Percentiles rank a stretch among this genome's conserved stretches.
phyloP scores from a whole-genome alignment of 2,113 vertebrate genomes.

The Ifrita kowaldi region DNA sequence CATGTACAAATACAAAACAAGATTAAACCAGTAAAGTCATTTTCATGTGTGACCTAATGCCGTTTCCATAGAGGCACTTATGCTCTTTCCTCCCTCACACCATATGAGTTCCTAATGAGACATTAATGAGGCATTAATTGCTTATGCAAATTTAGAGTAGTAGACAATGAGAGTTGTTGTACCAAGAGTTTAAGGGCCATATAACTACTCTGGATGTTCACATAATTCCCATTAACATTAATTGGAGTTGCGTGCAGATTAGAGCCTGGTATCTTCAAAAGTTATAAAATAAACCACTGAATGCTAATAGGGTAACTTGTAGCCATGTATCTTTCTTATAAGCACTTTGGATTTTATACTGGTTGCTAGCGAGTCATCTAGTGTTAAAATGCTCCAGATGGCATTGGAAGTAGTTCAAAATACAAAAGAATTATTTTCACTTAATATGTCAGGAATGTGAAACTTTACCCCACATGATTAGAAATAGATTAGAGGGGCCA shows the following conservation, averaged over 20 bases:
- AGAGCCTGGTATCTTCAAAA: not conserved
- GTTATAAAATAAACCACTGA: constrained; percentile 28
- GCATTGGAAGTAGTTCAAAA: not conserved
- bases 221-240: constrained; percentile 50
- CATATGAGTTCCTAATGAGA: constrained; percentile 60
- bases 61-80: not conserved
- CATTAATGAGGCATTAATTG: constrained; percentile 69
- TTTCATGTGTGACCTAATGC: constrained; percentile 5
- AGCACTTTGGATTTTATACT: not conserved
- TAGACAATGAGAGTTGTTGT: constrained; percentile 53
- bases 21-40: not conserved
- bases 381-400: constrained; percentile 40
- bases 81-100: not conserved
- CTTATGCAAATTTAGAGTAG: constrained; percentile 62
- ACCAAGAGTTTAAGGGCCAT: constrained; percentile 53
- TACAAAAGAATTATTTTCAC: not conserved
- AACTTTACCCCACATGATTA: not conserved
- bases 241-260: constrained; percentile 34
- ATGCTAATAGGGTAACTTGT: constrained; percentile 1
- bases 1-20: not conserved
- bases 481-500: not conserved
- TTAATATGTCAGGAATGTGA: not conserved
- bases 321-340: not conserved
- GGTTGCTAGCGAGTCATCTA: not conserved
- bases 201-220: constrained; percentile 22